Evolutionary conservation across 2,113 vertebrate genomes (phyloP).

Genomic region (Piaya cayana): DNA sequence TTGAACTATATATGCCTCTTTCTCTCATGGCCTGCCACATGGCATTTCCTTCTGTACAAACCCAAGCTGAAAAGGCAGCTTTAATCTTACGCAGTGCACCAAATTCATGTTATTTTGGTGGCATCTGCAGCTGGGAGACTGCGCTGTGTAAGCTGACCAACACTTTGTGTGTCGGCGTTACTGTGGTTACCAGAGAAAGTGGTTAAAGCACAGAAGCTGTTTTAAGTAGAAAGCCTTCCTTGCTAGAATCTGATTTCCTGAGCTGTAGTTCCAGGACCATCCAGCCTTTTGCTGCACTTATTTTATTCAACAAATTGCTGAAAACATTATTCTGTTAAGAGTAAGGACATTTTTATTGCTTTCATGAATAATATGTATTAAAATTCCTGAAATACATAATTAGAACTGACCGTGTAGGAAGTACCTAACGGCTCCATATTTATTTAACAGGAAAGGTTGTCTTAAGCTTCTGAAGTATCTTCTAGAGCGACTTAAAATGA

Average conservation of each 20-base stretch:
- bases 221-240: not conserved
- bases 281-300: not conserved
- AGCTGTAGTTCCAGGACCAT: not conserved
- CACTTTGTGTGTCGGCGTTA: no score
- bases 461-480: constrained; percentile 89
- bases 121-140: not conserved
- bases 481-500: constrained; percentile 77
- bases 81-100: not conserved
- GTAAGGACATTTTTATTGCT: not conserved
- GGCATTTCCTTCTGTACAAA: not conserved
- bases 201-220: accelerated
- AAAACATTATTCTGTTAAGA: not conserved
- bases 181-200: not conserved
- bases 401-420: not conserved
- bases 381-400: not conserved
- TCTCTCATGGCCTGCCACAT: not conserved
- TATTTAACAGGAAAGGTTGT: constrained; percentile 81
- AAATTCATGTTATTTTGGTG: no score
- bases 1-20: not conserved
- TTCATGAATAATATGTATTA: not conserved
- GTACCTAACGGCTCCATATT: not conserved
- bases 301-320: not conserved
- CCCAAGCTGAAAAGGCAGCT: not conserved
- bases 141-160: not conserved
- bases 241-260: not conserved